Evolutionary conservation across 2,888 invertebrate genomes (phyloP).

Genomic region (Cheiracanthium punctorium): DNA sequence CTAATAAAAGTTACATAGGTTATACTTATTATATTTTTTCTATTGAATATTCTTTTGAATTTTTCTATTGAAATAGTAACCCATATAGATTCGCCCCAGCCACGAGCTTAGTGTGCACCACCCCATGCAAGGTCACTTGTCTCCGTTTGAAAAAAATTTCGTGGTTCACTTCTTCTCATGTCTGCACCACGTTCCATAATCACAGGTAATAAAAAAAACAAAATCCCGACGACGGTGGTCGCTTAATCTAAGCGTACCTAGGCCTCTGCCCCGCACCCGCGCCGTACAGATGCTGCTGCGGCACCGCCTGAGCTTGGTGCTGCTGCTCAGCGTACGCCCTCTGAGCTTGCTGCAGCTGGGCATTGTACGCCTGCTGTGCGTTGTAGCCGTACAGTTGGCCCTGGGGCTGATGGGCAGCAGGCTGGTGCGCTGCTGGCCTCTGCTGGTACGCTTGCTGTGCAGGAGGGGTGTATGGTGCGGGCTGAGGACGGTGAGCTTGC

Average conservation of each 20-base stretch:
- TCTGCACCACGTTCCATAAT: neutral
- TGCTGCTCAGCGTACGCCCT: slow-evolving; percentile 54
- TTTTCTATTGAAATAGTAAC: no score
- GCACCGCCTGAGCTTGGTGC: slow-evolving; percentile 34
- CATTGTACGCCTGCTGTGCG: slow-evolving; percentile 37
- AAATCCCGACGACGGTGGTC: slow-evolving; percentile 24
- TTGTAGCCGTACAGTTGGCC: slow-evolving; percentile 33
- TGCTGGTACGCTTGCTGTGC: slow-evolving; percentile 11
- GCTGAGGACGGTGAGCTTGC: slow-evolving; percentile 9
- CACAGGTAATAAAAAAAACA: no score
- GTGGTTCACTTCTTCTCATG: neutral
- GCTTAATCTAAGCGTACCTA: slow-evolving; percentile 29
- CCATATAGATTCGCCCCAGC: no score
- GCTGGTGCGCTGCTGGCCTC: slow-evolving; percentile 14
- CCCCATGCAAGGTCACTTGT: no score
- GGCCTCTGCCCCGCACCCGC: slow-evolving; percentile 30
- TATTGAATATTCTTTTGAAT: no score
- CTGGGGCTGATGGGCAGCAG: neutral
- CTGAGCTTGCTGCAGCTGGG: slow-evolving; percentile 50
- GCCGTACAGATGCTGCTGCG: slow-evolving; percentile 42
- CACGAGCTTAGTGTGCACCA: no score
- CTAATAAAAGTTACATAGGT: no score
- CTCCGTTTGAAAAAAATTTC: no score
- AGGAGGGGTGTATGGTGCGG: slow-evolving; percentile 17
- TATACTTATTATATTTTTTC: no score